Evolutionary conservation across 2,113 vertebrate genomes (phyloP).

Genomic region (Hirundichthys speculiger): DNA sequence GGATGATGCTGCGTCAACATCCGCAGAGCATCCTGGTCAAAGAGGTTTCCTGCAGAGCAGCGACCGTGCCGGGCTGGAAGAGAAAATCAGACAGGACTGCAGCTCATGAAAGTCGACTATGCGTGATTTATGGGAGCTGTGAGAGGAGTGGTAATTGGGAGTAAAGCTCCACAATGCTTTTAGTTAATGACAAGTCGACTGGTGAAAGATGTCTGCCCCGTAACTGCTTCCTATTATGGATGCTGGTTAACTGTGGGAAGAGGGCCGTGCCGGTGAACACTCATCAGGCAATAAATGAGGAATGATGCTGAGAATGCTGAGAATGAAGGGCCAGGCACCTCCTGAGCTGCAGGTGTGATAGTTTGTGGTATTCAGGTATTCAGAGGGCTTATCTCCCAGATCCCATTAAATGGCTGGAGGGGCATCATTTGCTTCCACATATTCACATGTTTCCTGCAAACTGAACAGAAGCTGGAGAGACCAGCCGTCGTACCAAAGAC

Average conservation of each 20-base stretch:
- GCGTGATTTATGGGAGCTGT: conserved; percentile 69
- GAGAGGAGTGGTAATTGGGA: conserved; percentile 77
- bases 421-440: neutral
- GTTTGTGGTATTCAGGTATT: neutral
- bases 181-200: conserved; percentile 79
- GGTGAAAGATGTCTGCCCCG: conserved; percentile 71
- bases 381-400: neutral
- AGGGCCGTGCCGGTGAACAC: conserved; percentile 20
- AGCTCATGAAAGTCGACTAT: conserved; percentile 58
- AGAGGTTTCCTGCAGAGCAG: neutral
- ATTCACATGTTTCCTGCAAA: neutral
- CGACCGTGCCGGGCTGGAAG: neutral
- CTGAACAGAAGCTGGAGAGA: neutral
- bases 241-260: conserved; percentile 64
- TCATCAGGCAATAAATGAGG: conserved; percentile 69
- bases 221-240: conserved; percentile 53
- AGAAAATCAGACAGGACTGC: conserved; percentile 52
- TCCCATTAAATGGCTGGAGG: neutral
- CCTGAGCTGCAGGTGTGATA: neutral
- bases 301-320: conserved; percentile 15
- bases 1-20: conserved; percentile 18
- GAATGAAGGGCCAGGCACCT: conserved; percentile 24
- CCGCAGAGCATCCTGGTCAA: conserved; percentile 14
- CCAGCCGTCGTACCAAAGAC: no score
- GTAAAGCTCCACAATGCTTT: conserved; percentile 76